Percentiles rank a stretch among this genome's conserved stretches.
Conservation (phyloP, 2,888 invertebrate species). For the Agrilus mali region DNA sequence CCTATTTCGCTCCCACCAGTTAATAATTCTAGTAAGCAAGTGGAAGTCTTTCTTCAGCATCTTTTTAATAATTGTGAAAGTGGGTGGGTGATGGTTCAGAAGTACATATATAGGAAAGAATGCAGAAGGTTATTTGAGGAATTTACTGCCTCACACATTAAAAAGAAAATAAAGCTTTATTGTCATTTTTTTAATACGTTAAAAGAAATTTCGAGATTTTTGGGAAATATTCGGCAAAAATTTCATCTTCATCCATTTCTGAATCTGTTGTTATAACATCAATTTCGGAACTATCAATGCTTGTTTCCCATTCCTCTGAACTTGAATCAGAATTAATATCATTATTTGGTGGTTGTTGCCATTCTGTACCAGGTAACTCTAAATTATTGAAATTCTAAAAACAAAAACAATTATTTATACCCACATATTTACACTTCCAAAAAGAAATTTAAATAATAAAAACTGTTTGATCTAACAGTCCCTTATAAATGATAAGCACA, state of each 20-base stretch:
- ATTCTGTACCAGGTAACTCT: conserved; percentile 18
- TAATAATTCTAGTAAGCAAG: too few relatives aligned
- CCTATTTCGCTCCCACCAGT: too few relatives aligned
- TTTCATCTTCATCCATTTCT: conserved; percentile 24
- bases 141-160: too few relatives aligned
- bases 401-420: conserved; percentile 2
- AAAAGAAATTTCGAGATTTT: conserved; percentile 27
- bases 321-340: conserved; percentile 17
- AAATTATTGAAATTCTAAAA: conserved; percentile 17
- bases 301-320: conserved; percentile 28
- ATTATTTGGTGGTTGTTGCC: conserved; percentile 6
- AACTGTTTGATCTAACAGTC: too few relatives aligned
- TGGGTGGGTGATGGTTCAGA: too few relatives aligned
- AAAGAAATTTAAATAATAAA: too few relatives aligned
- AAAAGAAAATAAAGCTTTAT: too few relatives aligned
- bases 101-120: too few relatives aligned
- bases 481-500: not conserved
- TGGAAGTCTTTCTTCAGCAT: too few relatives aligned
- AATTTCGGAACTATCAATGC: conserved; percentile 28
- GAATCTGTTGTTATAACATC: conserved; percentile 25
- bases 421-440: not conserved
- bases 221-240: conserved; percentile 22
- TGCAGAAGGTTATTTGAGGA: too few relatives aligned
- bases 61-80: too few relatives aligned
- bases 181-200: conserved; percentile 11